Evolutionary conservation across 2,113 vertebrate species (phyloP), one percentile per base, ranked within the genome.

Genomic region (Cariama cristata): DNA sequence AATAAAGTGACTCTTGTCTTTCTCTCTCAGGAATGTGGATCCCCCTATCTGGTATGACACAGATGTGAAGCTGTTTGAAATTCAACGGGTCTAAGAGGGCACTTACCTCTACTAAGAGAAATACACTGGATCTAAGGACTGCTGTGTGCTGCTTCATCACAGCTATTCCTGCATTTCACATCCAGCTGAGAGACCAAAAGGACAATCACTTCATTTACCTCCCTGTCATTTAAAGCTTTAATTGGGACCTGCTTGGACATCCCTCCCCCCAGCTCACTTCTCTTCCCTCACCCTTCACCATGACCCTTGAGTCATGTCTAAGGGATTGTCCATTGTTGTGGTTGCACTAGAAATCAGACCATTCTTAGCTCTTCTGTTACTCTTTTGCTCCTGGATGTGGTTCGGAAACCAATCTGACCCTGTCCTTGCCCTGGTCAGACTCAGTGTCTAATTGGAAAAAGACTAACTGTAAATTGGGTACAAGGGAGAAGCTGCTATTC

Each of bases 1-100:
- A 87, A 38, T 95, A 40, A 93, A 84, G 47, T 52, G 21, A 11
- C 62, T 84, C 69, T 88, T 97, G 74, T 86, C 52, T 95, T 77
- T 96, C 90, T 97, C 80, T 72, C 94, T n/a, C 67, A 99, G 99
- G 82, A 99, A 99, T 15, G 99, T 99, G 98, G 99, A 99, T 97
- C 99, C 99, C 5, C 99, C 99, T 0, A 98, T 99, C 94, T 99
- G 99, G 99, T 99, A 99, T 30, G 99, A 99, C 97, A 99, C 99
- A 0, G 99, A 99, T 3, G 99, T 99, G 87, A 99, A 99, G 93
- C 99, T 99, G 66, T 99, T 99, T 97, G 99, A 99, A 98, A 99
- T 99, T 97, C 99, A 99, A 95, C 98, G 99, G 94, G 99, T 99
- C 98, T 99, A 98, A 47, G 58, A 64, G 90, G 89, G 81, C 93